These are phyloP conservation scores for Schizaphis graminum DNA, from an alignment of 2,888 invertebrate species.

Conservation along the genomic window DNA sequence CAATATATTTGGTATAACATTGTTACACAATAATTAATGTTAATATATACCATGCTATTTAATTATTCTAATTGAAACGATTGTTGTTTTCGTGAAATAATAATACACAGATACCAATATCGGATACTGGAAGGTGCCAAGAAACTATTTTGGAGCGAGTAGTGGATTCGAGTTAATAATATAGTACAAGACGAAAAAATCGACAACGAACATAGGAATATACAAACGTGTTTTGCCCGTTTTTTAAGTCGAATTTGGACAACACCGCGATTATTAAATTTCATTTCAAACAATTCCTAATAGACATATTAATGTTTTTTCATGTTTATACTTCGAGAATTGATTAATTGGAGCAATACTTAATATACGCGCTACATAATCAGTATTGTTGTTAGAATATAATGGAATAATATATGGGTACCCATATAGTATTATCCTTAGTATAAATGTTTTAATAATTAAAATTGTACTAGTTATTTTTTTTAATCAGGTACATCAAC, in stretches of 20 bases:
- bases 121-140: not conserved
- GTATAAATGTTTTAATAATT: too few species aligned
- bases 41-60: not conserved
- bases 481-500: too few species aligned
- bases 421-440: too few species aligned
- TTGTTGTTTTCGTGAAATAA: not conserved
- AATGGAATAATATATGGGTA: not conserved
- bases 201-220: not conserved
- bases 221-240: not conserved
- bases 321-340: not conserved
- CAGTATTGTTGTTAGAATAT: not conserved
- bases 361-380: not conserved
- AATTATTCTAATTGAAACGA: not conserved
- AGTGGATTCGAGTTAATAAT: not conserved
- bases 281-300: not conserved
- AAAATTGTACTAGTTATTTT: too few species aligned
- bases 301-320: not conserved
- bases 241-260: not conserved
- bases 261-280: not conserved
- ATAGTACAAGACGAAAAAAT: not conserved
- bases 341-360: too few species aligned
- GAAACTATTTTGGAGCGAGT: not conserved
- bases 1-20: not conserved
- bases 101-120: not conserved
- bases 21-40: not conserved